Base-by-base conservation (phyloP, 2,888 invertebrate genomes). In the Patella pellucida region DNA sequence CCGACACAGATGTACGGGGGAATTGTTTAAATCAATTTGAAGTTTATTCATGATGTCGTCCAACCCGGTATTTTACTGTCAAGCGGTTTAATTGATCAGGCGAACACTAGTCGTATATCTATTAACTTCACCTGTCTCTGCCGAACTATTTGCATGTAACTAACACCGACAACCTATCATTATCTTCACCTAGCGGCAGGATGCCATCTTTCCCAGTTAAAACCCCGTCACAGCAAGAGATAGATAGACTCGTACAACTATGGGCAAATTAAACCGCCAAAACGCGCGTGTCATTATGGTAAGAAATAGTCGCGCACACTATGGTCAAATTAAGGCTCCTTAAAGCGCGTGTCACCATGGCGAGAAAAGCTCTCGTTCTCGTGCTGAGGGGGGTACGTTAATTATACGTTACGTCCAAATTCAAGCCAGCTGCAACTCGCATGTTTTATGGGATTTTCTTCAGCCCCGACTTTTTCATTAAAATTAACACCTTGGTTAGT, bases 391-490 rank as follows among this genome's bases (percentile, higher is more conserved):
- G 23, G 19, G 62, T 62, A 62, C 23, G 62, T 19, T 62, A 62
- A 62, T 62, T 62, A 62, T 62, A 62, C 19, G 11, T 62, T 62
- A 62, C 62, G 62, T 62, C 62, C 62, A 12, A 62, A 62, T 23
- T 62, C 62, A 23, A 19, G 23, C 62, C 62, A 62, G 62, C 62
- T 62, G 62, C 62, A 62, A 23, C 19, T 23, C 62, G 62, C 62
- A 23, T 62, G 62, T 19, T 62, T 62, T 62, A 62, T 62, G 62
- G 62, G 19, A 11, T 62, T n/a, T 62, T 62, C 62, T 62, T 62
- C 23, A 41, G 19, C 62, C 23, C 23, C 62, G 62, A 62, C 62
- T 62, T 62, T 23, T 62, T 62, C 62, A 62, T 62, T 62, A 62
- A 62, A 62, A 23, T 62, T 62, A 62, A 62, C 62, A 62, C 62